Base-by-base conservation (phyloP, 2,888 invertebrate genomes). In the Drosophila subsilvestris region DNA sequence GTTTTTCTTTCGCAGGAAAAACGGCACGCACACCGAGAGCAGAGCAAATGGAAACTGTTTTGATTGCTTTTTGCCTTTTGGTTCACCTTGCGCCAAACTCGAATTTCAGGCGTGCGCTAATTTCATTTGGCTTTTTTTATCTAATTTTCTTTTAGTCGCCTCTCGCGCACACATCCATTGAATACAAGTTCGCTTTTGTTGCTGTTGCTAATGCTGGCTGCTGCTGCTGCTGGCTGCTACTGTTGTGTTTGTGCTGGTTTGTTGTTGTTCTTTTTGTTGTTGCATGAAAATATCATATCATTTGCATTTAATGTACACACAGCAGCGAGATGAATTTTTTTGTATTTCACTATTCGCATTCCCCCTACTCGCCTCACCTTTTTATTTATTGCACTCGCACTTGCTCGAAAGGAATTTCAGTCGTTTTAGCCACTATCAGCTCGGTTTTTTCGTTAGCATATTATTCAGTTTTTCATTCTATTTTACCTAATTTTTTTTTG, bases 91-190 rank as follows among this genome's bases (percentile, higher is more conserved):
- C 84, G 75, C 70, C 70, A 84, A 86, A 83, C 83, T 83, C 79
- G 86, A 83, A 80, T 75, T 80, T 83, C 84, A 83, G 81, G 85
- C 84, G 81, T 86, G 84, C 75, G 84, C 84, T 84, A 80, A 83
- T 86, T 84, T 86, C 69, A 75, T 74, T 79, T 80, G 63, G 70
- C 60, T 68, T 68, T 79, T 79, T 79, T 81, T 66, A 83, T 82
- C 84, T 86, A 81, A 78, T 79, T 84, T 86, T 84, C 76, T 74
- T 84, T 75, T 75, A 76, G 76, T 65, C 70, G 57, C 20, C 49
- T 51, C 56, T 74, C 76, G 72, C 81, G 69, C 76, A 84, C 78
- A 84, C 78, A 81, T 66, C 79, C 80, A 86, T 84, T 82, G 78
- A 79, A 80, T 80, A 62, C 55, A 62, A 37, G 37, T 55, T 55